Evolutionary conservation across 2,888 invertebrate species (phyloP), one percentile per base, ranked within the genome.

Genomic region (Calameuta idolon): DNA sequence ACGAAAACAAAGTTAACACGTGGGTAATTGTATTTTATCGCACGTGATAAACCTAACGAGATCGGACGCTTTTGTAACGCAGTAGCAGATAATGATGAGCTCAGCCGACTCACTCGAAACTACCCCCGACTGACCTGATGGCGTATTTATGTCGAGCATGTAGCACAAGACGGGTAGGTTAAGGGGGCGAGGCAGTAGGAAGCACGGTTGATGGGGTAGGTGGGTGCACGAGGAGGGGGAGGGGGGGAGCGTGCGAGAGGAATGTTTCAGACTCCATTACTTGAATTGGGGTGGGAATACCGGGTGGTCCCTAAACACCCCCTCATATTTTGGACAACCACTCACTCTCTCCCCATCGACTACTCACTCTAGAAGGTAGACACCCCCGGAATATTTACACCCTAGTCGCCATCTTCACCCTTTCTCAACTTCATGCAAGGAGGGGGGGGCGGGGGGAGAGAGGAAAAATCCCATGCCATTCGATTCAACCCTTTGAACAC

Each of bases 211-310:
- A 40, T 69, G 73, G 74, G 68, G 68, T 34, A 69, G 78, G 71
- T 3, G 69, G 55, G 79, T 3, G 12, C n/a, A n/a, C n/a, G 12
- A 12, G 35, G 35, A 35, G 35, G 35, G 35, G 11, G 35, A 0
- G 33, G 33, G 3, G 33, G 76, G 77, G 77, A 75, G 75, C 76
- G 82, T 81, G 83, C 82, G 84, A 84, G 84, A 80, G 81, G 81
- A 87, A 89, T 89, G 88, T 89, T 90, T 90, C 87, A 85, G 89
- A 87, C 88, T 90, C 89, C 89, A 89, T 90, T 90, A 89, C 89
- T 88, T 81, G 88, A 87, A 90, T 90, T 90, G 90, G 83, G 87
- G 87, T 89, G 90, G 90, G 89, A 90, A 89, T 90, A 89, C 79
- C 77, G 78, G 83, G 81, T 80, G 86, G 86, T 90, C 90, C 87